A percentile compares a stretch with the other conserved stretches of the same genome.
phyloP scores from a whole-genome alignment of 2,797 vertebrate genomes.

The Harpagifer antarcticus region DNA sequence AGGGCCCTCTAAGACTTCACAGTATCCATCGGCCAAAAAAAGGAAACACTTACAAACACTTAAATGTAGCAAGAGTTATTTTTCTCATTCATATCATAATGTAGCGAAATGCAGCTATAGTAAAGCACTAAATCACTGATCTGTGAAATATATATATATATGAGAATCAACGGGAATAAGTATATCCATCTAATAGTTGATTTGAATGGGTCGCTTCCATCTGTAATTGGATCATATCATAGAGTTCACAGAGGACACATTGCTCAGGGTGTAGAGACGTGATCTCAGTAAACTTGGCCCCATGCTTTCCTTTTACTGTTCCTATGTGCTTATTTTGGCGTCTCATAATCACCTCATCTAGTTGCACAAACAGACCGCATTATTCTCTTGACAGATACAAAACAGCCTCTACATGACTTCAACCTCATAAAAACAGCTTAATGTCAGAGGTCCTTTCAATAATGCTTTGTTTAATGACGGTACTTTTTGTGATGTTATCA shows the following conservation, averaged over 20 bases:
- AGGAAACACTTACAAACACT: not conserved
- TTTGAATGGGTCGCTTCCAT: slow-evolving; percentile 19
- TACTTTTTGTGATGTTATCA: slow-evolving; percentile 22
- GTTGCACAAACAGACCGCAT: slow-evolving; percentile 62
- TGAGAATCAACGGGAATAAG: not conserved
- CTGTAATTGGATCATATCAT: slow-evolving; percentile 18
- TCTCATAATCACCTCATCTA: slow-evolving; percentile 58
- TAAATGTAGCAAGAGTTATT: not conserved
- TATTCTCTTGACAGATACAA: slow-evolving; percentile 57
- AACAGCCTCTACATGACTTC: slow-evolving; percentile 30
- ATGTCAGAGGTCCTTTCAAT: slow-evolving; percentile 40
- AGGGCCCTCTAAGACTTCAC: slow-evolving; percentile 13
- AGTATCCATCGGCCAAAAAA: slow-evolving; percentile 2
- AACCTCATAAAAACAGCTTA: slow-evolving; percentile 16
- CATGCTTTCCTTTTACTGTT: slow-evolving; percentile 58
- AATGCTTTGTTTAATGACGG: slow-evolving; percentile 23
- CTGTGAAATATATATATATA: slow-evolving; percentile 1
- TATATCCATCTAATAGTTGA: not conserved
- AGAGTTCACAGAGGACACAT: slow-evolving; percentile 46
- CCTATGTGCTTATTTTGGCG: slow-evolving; percentile 74
- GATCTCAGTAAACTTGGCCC: slow-evolving; percentile 48
- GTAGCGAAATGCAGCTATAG: not conserved
- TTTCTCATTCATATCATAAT: slow-evolving; percentile 4
- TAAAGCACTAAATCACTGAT: not conserved
- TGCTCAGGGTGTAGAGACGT: slow-evolving; percentile 44